Base-by-base conservation (phyloP, 2,888 invertebrate genomes). In the Agrenia bidenticulata region DNA sequence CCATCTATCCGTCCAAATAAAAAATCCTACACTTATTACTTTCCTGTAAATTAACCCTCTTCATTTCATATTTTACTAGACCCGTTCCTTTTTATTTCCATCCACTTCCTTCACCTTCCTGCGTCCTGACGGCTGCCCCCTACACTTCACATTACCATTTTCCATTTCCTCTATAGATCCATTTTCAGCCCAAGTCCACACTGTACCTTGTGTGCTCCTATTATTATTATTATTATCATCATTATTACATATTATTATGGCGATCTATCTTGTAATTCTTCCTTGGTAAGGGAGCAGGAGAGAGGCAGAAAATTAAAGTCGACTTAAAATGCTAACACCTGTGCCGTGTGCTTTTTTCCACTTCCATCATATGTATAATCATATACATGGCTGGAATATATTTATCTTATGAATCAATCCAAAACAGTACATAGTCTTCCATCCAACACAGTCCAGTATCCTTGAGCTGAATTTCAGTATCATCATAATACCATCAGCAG, bases 21-120 rank as follows among this genome's bases (percentile, higher is more conserved):
- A 41, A 23, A 63, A 54, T 26, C 27, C 27, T 17, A 54, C 21
- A 58, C 64, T 64, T 64, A 59, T 64, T 64, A 59, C 58, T 58
- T 64, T 59, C 53, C 64, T 64, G 49, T 59, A 59, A 59, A 50
- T 51, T 61, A 61, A 41, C 53, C 51, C 61, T 61, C 61, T 41
- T 45, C 58, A 58, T 49, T 58, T 58, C 56, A 57, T 9, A 13
- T 23, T 24, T 51, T 51, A 17, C 45, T 45, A n/a, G 4, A n/a
- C 19, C 15, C 45, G 15, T 45, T 45, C 45, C 45, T 19, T 19
- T 45, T 19, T 45, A 19, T 45, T 19, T 45, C 15, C 19, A 51
- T 19, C 45, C 58, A 58, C 49, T 58, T 58, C 58, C 58, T 58
- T 58, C 58, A 58, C 19, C 41, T 41, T 9, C 15, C 2, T 57